Conservation (phyloP, 2,113 vertebrate species). For the Dipodomys stephensi region DNA sequence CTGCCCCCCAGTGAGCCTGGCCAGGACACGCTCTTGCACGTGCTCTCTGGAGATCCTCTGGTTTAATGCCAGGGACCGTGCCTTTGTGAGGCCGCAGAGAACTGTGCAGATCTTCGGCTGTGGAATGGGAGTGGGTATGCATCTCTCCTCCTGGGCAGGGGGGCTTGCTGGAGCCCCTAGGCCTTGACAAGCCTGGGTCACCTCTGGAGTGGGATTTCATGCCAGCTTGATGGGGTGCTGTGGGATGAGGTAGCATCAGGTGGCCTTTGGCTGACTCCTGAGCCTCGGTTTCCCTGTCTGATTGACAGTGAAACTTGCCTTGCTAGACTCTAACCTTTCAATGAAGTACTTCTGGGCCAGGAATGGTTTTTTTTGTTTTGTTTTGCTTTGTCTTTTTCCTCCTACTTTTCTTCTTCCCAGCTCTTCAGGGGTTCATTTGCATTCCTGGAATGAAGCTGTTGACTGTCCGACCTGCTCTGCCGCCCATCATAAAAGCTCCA, state of each 20-base stretch:
- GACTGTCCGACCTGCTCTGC: constrained; percentile 61
- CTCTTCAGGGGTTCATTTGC: constrained; percentile 59
- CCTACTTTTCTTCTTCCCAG: constrained; percentile 35
- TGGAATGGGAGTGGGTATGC: neutral
- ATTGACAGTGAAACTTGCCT: neutral
- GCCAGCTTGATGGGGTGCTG: neutral
- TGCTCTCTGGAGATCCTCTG: neutral
- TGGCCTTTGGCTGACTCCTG: accelerated
- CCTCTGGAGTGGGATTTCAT: accelerated
- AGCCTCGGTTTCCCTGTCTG: constrained; percentile 42
- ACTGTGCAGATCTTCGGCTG: neutral
- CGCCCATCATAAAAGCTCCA: constrained; percentile 70
- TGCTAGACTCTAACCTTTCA: neutral
- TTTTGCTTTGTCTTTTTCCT: too few relatives aligned
- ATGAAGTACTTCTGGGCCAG: neutral
- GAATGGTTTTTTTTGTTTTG: too few relatives aligned
- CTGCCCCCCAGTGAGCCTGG: neutral
- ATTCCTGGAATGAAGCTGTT: constrained; percentile 70
- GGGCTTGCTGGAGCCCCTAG: accelerated
- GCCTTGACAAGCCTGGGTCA: neutral
- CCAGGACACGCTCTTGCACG: too few relatives aligned
- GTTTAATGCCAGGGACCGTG: neutral
- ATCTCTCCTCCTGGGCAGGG: neutral
- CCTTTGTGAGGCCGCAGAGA: too few relatives aligned
- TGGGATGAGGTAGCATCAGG: neutral